phyloP scores from a whole-genome alignment of 1,140 invertebrate genomes.

The Temnothorax longispinosus region DNA sequence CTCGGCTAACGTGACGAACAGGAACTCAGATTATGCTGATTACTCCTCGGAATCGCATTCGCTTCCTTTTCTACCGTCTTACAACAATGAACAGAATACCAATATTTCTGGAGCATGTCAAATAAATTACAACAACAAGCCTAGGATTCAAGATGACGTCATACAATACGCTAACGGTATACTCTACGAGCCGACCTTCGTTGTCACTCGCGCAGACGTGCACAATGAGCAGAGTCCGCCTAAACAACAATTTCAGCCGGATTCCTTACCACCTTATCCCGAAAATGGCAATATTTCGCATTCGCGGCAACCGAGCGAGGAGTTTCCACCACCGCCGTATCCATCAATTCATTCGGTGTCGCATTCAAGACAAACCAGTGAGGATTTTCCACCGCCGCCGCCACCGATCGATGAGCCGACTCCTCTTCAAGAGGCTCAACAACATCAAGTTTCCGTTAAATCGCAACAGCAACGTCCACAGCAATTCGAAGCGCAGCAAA shows the following conservation, averaged over 20 bases:
- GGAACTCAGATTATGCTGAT: slow-evolving; percentile 83
- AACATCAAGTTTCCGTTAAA: slow-evolving; percentile 32
- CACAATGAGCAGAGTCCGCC: slow-evolving; percentile 91
- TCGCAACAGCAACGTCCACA: slow-evolving; percentile 57
- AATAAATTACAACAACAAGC: slow-evolving; percentile 77
- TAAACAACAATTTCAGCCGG: slow-evolving; percentile 82
- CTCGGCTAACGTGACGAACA: slow-evolving; percentile 53
- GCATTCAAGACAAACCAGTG: slow-evolving; percentile 94
- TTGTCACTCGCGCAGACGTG: slow-evolving; percentile 92
- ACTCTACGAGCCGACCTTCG: slow-evolving; percentile 84
- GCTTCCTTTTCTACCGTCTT: slow-evolving; percentile 88
- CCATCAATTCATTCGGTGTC: slow-evolving; percentile 91
- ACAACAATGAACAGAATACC: slow-evolving; percentile 80
- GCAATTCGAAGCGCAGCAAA: slow-evolving; percentile 79
- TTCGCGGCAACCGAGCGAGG: slow-evolving; percentile 84
- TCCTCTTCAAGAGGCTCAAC: slow-evolving; percentile 82
- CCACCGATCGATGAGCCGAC: slow-evolving; percentile 89
- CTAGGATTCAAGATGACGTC: slow-evolving; percentile 85
- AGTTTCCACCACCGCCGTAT: slow-evolving; percentile 91
- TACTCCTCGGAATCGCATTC: slow-evolving; percentile 88
- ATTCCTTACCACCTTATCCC: slow-evolving; percentile 81
- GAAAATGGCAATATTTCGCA: slow-evolving; percentile 81
- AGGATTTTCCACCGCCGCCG: slow-evolving; percentile 95
- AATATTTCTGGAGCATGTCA: slow-evolving; percentile 65
- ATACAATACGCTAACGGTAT: slow-evolving; percentile 87